These are phyloP conservation scores for Leptodactylus fallax DNA, from an alignment of 2,797 vertebrate genomes.

Conservation along the genomic window DNA sequence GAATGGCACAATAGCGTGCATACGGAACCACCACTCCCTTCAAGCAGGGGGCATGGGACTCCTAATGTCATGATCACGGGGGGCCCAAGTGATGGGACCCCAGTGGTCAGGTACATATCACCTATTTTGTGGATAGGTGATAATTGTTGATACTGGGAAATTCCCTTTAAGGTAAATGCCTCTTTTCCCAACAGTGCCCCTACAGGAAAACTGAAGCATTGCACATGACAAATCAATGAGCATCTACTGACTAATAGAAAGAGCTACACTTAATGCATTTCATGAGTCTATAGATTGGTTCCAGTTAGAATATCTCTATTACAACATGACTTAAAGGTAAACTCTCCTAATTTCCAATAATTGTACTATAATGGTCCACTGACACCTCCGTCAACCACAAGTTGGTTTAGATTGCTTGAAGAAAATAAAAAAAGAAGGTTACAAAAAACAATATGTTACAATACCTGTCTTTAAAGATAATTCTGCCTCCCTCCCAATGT, in stretches of 20 bases:
- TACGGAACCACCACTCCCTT: too few species aligned
- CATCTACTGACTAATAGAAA: neutral
- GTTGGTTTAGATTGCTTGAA: neutral
- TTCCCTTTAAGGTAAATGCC: neutral
- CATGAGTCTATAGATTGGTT: neutral
- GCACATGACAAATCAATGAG: neutral
- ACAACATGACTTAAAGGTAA: neutral
- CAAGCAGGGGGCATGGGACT: too few species aligned
- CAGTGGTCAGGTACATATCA: too few species aligned
- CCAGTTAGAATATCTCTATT: neutral
- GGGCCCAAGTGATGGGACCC: too few species aligned
- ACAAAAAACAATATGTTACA: neutral
- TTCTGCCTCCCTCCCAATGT: slow-evolving; percentile 75
- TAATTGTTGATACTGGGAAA: too few species aligned
- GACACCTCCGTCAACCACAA: neutral
- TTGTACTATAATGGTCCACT: neutral
- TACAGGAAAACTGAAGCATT: neutral
- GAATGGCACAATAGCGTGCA: too few species aligned
- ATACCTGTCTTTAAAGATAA: slow-evolving; percentile 80
- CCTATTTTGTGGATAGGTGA: too few species aligned
- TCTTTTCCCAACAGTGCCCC: neutral
- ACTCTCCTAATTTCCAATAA: neutral
- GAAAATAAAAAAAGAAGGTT: neutral
- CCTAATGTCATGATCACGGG: too few species aligned
- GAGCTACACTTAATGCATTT: neutral